Conservation (phyloP, 2,888 invertebrate species). For the Oxycera nigricornis region DNA sequence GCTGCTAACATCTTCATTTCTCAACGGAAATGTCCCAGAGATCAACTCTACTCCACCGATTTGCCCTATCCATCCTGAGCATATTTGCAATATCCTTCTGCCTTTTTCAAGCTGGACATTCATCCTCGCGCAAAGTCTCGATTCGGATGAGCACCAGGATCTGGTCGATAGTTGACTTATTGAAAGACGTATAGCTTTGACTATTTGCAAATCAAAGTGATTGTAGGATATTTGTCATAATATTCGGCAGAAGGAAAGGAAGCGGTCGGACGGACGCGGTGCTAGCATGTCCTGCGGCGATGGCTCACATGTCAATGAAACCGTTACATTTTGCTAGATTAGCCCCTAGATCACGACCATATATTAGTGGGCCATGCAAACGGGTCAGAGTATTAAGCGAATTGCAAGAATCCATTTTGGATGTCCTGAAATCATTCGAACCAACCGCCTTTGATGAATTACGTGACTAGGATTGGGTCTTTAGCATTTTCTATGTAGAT, state of each 20-base stretch:
- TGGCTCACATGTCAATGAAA: background rate
- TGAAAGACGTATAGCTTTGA: constrained; percentile 26
- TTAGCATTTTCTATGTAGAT: background rate
- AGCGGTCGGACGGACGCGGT: background rate
- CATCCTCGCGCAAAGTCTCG: constrained; percentile 3
- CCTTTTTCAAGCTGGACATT: background rate
- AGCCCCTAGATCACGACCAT: background rate
- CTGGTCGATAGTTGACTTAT: constrained; percentile 19
- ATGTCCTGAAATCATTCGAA: background rate
- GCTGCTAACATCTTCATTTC: too few relatives aligned
- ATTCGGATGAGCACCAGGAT: background rate
- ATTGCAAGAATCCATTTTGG: constrained; percentile 12
- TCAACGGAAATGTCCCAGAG: too few relatives aligned
- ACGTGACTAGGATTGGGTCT: background rate
- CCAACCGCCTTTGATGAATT: background rate
- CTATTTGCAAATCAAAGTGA: constrained; percentile 28
- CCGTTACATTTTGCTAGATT: background rate
- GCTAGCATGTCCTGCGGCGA: background rate
- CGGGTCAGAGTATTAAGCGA: background rate
- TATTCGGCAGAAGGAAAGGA: background rate
- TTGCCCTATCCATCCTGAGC: background rate
- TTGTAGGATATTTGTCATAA: constrained; percentile 31
- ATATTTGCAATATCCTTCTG: constrained; percentile 3
- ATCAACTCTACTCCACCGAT: background rate
- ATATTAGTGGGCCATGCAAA: background rate